Evolutionary conservation across 2,797 vertebrate genomes (phyloP).

Genomic region (Prunella strophiata): DNA sequence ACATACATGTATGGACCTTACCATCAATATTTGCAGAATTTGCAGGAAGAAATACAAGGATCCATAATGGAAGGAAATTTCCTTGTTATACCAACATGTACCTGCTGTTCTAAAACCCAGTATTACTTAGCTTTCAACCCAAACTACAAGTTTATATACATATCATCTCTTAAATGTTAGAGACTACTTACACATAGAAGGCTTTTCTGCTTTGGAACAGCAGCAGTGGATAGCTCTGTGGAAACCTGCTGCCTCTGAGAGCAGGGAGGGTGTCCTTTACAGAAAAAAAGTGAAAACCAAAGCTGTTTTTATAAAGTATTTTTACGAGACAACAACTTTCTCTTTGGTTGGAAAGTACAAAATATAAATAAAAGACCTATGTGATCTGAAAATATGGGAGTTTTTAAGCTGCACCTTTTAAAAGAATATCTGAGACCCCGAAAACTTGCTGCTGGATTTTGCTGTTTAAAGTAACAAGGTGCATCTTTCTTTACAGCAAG

Average conservation of each 20-base stretch:
- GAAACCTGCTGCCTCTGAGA: neutral
- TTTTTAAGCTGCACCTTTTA: conserved; percentile 20
- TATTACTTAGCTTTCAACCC: neutral
- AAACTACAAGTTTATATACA: neutral
- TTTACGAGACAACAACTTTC: neutral
- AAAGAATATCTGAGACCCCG: neutral
- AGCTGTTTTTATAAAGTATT: conserved; percentile 22
- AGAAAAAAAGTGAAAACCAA: conserved; percentile 15
- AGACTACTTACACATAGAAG: neutral
- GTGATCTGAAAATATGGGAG: conserved; percentile 3
- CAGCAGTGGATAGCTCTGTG: neutral
- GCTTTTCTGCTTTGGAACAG: neutral
- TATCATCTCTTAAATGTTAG: neutral
- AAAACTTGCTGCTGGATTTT: neutral
- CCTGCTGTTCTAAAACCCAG: neutral
- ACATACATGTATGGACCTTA: rapidly evolving
- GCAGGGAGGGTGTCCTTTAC: neutral
- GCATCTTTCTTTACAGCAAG: neutral
- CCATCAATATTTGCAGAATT: neutral
- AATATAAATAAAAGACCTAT: conserved; percentile 14
- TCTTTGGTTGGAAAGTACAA: neutral
- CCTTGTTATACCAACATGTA: neutral
- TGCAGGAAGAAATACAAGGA: neutral
- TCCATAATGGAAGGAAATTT: neutral
- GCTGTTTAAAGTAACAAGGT: conserved; percentile 2